Conservation (phyloP, 2,113 vertebrate species). For the Elaphurus davidianus region DNA sequence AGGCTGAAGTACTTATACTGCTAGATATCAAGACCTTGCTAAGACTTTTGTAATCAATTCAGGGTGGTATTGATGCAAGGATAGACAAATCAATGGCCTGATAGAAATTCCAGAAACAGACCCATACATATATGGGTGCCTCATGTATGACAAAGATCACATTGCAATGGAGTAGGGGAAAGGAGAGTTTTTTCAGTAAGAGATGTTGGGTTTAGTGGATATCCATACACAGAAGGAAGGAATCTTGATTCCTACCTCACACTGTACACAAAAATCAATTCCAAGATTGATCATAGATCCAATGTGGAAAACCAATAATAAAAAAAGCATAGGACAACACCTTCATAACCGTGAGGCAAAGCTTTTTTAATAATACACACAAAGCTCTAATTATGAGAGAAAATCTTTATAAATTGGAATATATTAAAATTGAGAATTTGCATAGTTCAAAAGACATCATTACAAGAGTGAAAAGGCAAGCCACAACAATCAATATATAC, state of each 20-base stretch:
- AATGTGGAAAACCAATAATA: not conserved
- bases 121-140: no score
- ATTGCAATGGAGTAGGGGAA: not conserved
- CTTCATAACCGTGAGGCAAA: not conserved
- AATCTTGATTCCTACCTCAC: not conserved
- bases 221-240: not conserved
- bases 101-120: not conserved
- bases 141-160: not conserved
- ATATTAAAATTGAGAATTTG: conserved; percentile 29
- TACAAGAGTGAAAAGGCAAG: not conserved
- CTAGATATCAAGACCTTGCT: not conserved
- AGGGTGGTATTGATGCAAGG: not conserved
- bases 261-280: not conserved
- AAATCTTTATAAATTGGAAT: not conserved
- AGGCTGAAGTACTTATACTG: not conserved
- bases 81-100: not conserved
- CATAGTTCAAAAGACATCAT: not conserved
- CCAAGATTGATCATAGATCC: not conserved
- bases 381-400: not conserved
- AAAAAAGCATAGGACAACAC: not conserved
- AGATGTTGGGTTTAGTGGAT: not conserved
- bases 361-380: not conserved
- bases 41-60: not conserved
- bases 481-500: not conserved
- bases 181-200: not conserved